Percentiles rank a stretch among this genome's conserved stretches.
phyloP scores from a whole-genome alignment of 2,888 invertebrate species.

The Aricia artaxerxes region DNA sequence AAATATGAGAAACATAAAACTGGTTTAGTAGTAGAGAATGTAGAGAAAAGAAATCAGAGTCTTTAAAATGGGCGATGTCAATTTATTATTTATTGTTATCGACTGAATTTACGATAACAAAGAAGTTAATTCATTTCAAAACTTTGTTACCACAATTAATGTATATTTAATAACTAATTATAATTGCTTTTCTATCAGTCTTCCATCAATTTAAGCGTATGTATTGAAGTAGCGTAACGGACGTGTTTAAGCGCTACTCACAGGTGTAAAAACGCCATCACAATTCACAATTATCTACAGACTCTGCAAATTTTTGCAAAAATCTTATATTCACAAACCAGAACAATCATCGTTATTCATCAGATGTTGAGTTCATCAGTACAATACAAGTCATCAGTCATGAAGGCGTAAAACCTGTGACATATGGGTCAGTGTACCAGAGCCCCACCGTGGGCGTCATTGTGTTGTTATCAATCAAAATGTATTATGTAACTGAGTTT shows the following conservation, averaged over 20 bases:
- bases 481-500: conserved; percentile 31
- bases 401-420: not conserved
- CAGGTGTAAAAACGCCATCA: not conserved
- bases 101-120: too few species aligned
- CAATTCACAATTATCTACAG: not conserved
- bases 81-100: too few species aligned
- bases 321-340: not conserved
- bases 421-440: conserved; percentile 11
- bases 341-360: not conserved
- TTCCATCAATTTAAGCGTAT: too few species aligned
- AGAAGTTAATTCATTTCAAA: too few species aligned
- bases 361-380: not conserved
- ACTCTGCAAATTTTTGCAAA: not conserved
- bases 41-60: too few species aligned
- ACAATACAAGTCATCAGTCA: not conserved
- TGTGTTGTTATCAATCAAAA: conserved; percentile 30
- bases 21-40: too few species aligned
- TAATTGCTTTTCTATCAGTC: too few species aligned
- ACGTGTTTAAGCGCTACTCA: not conserved
- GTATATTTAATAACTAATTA: too few species aligned
- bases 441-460: conserved; percentile 30
- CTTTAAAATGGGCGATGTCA: too few species aligned
- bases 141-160: too few species aligned
- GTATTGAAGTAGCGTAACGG: not conserved
- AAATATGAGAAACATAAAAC: too few species aligned